phyloP scores from a whole-genome alignment of 2,797 vertebrate species.

The Channallabes apus region DNA sequence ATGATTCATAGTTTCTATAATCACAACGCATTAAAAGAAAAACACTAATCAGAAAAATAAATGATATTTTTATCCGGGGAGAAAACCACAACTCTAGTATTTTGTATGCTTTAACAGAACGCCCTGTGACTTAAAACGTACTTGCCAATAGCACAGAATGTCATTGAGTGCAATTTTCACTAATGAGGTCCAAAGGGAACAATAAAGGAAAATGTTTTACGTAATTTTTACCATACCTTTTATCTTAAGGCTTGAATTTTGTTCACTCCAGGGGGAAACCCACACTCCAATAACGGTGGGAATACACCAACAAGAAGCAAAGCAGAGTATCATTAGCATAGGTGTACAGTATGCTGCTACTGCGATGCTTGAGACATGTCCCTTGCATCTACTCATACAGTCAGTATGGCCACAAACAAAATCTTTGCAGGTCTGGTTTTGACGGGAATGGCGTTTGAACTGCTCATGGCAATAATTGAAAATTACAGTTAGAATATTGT shows the following conservation, averaged over 20 bases:
- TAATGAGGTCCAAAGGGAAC: neutral
- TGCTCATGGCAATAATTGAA: neutral
- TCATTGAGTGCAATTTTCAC: conserved; percentile 28
- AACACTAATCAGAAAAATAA: neutral
- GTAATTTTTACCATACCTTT: neutral
- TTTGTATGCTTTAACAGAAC: neutral
- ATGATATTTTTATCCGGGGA: neutral
- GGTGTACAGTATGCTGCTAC: no score
- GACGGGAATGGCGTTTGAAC: neutral
- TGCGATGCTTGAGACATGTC: neutral
- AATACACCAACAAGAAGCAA: neutral
- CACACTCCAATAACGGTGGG: neutral
- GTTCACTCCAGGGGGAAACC: neutral
- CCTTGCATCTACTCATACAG: neutral
- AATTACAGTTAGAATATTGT: neutral
- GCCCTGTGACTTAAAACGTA: neutral
- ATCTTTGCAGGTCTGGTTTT: neutral
- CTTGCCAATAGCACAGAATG: neutral
- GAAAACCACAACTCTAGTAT: neutral
- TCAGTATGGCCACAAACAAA: neutral
- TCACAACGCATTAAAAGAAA: neutral
- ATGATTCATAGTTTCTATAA: neutral
- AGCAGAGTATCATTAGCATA: neutral
- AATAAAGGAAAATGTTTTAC: neutral
- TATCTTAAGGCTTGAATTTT: neutral